Base-by-base conservation (phyloP, 2,888 invertebrate species). In the Eremobia ochroleuca region DNA sequence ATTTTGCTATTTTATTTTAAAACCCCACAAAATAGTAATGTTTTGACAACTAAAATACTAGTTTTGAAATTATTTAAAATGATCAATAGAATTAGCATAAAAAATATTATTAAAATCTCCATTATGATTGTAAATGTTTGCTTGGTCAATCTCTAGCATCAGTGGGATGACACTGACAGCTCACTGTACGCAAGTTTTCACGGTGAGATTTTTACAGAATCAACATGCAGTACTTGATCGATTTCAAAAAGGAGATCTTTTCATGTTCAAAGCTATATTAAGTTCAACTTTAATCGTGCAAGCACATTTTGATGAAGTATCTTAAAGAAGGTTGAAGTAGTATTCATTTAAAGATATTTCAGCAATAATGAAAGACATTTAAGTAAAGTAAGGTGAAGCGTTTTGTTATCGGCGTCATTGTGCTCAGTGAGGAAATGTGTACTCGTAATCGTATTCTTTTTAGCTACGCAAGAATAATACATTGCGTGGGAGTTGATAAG, bases 171-270 rank as follows among this genome's bases (percentile, higher is more conserved):
- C n/a, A n/a, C n/a, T n/a, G n/a, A n/a, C n/a, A n/a, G n/a, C n/a
- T n/a, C n/a, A n/a, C n/a, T n/a, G n/a, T n/a, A n/a, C n/a, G n/a
- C n/a, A n/a, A n/a, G n/a, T n/a, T n/a, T n/a, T n/a, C n/a, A n/a
- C n/a, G n/a, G n/a, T n/a, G n/a, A n/a, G n/a, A n/a, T n/a, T n/a
- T n/a, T n/a, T n/a, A n/a, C n/a, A n/a, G n/a, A n/a, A n/a, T n/a
- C n/a, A n/a, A n/a, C n/a, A n/a, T n/a, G n/a, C n/a, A n/a, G n/a
- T 70, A 80, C 52, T 82, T 52, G 69, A 77, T 81, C 66, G 59
- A 77, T 61, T 70, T 77, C 77, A 81, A 77, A 80, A 82, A 61
- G 52, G 62, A 58, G 49, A 40, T 8, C 25, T 46, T 66, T 67
- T 40, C 6, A 28, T 49, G 64, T 15, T 68, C 46, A 81, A 52